These are phyloP conservation scores for Campoplex capitator DNA, from an alignment of 2,888 invertebrate genomes.

Conservation along the genomic window DNA sequence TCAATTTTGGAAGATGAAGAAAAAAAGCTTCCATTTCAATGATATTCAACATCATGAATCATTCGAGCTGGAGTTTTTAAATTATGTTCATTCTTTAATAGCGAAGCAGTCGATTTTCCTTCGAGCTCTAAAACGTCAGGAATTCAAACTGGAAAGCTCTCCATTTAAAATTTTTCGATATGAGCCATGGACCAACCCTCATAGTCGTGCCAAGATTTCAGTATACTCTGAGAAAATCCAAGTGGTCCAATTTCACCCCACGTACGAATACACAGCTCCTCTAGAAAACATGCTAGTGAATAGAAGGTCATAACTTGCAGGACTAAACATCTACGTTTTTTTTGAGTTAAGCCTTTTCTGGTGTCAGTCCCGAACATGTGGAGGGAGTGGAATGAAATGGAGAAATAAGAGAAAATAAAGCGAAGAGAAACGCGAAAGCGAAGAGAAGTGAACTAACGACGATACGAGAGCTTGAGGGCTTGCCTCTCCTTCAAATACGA, in stretches of 20 bases:
- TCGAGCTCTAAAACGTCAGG: not conserved
- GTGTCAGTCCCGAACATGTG: not conserved
- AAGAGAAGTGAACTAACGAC: slow-evolving; percentile 47
- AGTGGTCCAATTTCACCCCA: not conserved
- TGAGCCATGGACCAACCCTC: not conserved
- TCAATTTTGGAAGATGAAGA: not conserved
- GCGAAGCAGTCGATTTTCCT: not conserved
- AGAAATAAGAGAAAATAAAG: slow-evolving; percentile 35
- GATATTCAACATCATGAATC: no score
- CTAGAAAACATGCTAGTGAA: not conserved
- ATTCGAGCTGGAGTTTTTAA: no score
- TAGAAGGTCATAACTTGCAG: not conserved
- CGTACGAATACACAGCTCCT: not conserved
- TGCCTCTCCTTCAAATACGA: slow-evolving; percentile 60
- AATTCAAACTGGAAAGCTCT: not conserved
- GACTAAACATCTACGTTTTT: not conserved
- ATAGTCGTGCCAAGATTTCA: not conserved
- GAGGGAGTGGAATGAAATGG: slow-evolving; percentile 21
- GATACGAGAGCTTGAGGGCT: slow-evolving; percentile 61
- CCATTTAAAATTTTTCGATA: not conserved
- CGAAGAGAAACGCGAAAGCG: slow-evolving; percentile 10
- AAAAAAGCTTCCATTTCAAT: not conserved
- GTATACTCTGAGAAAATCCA: not conserved
- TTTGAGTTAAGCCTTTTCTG: not conserved
- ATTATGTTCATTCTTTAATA: no score